These are phyloP conservation scores for Sarcophaga carnaria DNA, from an alignment of 2,888 invertebrate species.

Conservation along the genomic window DNA sequence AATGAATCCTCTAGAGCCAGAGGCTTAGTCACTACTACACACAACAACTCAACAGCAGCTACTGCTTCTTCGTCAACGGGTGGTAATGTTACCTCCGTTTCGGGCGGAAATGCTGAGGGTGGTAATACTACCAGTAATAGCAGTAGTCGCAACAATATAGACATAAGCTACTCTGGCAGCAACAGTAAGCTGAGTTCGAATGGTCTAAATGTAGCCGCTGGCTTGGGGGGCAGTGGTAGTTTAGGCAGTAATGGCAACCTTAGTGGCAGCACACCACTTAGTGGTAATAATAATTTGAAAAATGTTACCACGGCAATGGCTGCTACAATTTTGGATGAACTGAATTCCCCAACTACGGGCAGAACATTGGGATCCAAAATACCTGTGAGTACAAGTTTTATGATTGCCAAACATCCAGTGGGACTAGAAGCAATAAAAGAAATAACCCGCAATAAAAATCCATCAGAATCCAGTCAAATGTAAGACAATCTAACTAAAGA, in stretches of 20 bases:
- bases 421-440: constrained; percentile 91
- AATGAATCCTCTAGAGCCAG: constrained; percentile 84
- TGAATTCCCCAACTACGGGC: constrained; percentile 73
- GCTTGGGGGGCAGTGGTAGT: constrained; percentile 72
- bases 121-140: constrained; percentile 76
- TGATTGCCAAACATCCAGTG: constrained; percentile 85
- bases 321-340: constrained; percentile 74
- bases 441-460: constrained; percentile 86
- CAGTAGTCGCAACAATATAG: constrained; percentile 78
- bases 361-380: constrained; percentile 75
- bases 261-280: constrained; percentile 78
- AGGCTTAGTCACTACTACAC: constrained; percentile 72
- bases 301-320: constrained; percentile 69
- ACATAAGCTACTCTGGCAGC: constrained; percentile 79
- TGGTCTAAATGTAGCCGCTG: constrained; percentile 72
- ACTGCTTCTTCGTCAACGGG: constrained; percentile 70
- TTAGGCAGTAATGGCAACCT: constrained; percentile 79
- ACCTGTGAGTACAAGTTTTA: constrained; percentile 80
- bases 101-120: constrained; percentile 70
- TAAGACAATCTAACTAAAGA: constrained; percentile 67
- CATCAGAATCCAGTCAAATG: constrained; percentile 82
- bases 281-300: constrained; percentile 76
- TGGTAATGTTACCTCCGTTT: constrained; percentile 71
- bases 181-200: constrained; percentile 79
- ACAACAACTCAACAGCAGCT: constrained; percentile 69